Percentiles rank a stretch among this genome's conserved stretches.
These are phyloP conservation scores for Dendrolimus pini DNA, from an alignment of 2,888 invertebrate species.

Conservation along the genomic window DNA sequence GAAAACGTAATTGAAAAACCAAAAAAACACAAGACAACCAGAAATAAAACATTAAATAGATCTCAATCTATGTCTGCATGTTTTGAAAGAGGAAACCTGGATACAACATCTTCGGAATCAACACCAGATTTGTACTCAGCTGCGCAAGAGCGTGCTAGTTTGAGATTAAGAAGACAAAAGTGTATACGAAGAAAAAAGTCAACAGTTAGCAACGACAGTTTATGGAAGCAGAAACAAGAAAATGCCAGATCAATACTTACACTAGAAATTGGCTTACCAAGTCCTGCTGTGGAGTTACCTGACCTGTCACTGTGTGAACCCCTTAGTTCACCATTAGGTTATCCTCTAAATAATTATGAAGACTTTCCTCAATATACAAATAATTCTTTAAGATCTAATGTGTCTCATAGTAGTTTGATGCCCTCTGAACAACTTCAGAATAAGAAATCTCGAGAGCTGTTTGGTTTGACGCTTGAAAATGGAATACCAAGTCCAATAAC, in stretches of 20 bases:
- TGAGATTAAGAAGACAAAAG: slow-evolving; percentile 71
- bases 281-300: slow-evolving; percentile 52
- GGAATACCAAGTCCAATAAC: slow-evolving; percentile 74
- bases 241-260: slow-evolving; percentile 50
- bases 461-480: slow-evolving; percentile 63
- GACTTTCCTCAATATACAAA: slow-evolving; percentile 23
- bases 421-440: slow-evolving; percentile 41
- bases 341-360: slow-evolving; percentile 27
- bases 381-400: slow-evolving; percentile 44
- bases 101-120: slow-evolving; percentile 45
- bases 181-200: slow-evolving; percentile 76
- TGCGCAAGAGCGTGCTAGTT: slow-evolving; percentile 38
- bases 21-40: slow-evolving; percentile 18
- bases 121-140: slow-evolving; percentile 53
- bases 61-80: slow-evolving; percentile 55
- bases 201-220: slow-evolving; percentile 57
- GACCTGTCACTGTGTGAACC: slow-evolving; percentile 52
- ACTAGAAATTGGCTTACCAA: slow-evolving; percentile 62
- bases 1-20: slow-evolving; percentile 36
- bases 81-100: slow-evolving; percentile 35
- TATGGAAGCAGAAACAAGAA: slow-evolving; percentile 35
- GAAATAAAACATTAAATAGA: slow-evolving; percentile 34
- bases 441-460: slow-evolving; percentile 49
- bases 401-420: slow-evolving; percentile 63
- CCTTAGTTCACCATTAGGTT: slow-evolving; percentile 37